Base-by-base conservation (phyloP, 2,113 vertebrate genomes). In the Silurus asotus region DNA sequence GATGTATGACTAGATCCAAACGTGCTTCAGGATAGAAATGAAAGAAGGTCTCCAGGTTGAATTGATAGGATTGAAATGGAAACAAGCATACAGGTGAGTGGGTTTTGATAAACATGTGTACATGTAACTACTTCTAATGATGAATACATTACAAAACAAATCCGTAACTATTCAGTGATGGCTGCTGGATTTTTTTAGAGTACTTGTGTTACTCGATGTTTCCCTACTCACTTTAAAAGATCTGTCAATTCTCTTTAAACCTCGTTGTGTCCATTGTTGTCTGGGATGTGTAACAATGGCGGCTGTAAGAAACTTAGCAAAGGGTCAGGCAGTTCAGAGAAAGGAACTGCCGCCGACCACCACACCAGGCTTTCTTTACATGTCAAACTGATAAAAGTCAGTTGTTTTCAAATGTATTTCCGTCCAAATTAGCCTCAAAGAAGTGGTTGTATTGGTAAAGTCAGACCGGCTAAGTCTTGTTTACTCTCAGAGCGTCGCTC, bases 211-310 rank as follows among this genome's bases (percentile, higher is more conserved):
- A 51, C 17, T 1, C 8, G n/a, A 25, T 1, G 72, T 53, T 76
- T 23, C 49, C 74, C 51, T 9, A 78, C 9, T n/a, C 28, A 19
- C 75, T 53, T 53, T 6, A 74, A 19, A 20, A 5, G 19, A 48
- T 48, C 69, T 49, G 8, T 1, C 9, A 5, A 10, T 74, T 51
- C 70, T 74, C 23, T 20, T 4, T 17, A 25, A 17, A 58, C 7
- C 55, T 8, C 25, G 6, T 19, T 58, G 53, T 28, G 55, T 37
- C 15, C 25, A 79, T 45, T 56, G 75, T 25, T 45, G 67, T 70
- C n/a, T 45, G 67, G 45, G 28, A 4, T 25, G 23, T 70, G 69
- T 69, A 59, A 83, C 67, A 84, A 74, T 74, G 69, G 82, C 69
- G 69, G 53, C 55, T 74, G 8, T 74, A 28, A 23, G 37, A 49